Percentiles rank a stretch among this genome's conserved stretches.
Conservation (phyloP, 2,113 vertebrate genomes). For the Nicator chloris region DNA sequence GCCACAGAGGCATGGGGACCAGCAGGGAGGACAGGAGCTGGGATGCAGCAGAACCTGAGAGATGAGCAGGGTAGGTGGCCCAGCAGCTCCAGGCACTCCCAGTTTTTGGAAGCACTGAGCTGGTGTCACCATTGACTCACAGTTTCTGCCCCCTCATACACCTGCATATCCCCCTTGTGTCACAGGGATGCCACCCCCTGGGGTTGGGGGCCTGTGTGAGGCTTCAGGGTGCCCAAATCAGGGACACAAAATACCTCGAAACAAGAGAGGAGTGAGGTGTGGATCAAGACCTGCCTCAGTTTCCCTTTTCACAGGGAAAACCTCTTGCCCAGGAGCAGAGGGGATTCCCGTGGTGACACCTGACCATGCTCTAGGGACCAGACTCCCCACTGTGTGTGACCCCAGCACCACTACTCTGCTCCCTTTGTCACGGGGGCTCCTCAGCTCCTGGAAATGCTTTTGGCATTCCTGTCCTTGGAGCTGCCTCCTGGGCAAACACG, state of each 20-base stretch:
- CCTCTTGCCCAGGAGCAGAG: not conserved
- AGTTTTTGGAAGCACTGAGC: fast-evolving
- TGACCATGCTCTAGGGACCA: fast-evolving
- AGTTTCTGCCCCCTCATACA: not conserved
- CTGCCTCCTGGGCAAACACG: not conserved
- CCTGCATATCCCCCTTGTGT: fast-evolving
- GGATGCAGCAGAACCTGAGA: not conserved
- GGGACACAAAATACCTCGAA: not conserved
- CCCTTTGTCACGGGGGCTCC: not conserved
- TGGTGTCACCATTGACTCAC: not conserved
- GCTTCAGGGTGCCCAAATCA: not conserved
- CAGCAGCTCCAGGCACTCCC: not conserved
- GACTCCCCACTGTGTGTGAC: not conserved
- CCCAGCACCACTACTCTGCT: not conserved
- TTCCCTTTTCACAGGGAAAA: not conserved
- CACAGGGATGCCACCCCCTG: not conserved
- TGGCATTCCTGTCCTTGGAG: not conserved
- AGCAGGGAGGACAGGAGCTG: not conserved
- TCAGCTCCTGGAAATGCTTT: not conserved
- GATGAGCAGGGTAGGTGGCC: fast-evolving
- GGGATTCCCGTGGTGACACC: not conserved
- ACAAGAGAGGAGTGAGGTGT: not conserved
- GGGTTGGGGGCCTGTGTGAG: fast-evolving
- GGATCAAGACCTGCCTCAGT: not conserved
- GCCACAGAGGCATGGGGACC: not conserved